These are phyloP conservation scores for Erynnis tages DNA, from an alignment of 2,888 invertebrate species.

Conservation along the genomic window DNA sequence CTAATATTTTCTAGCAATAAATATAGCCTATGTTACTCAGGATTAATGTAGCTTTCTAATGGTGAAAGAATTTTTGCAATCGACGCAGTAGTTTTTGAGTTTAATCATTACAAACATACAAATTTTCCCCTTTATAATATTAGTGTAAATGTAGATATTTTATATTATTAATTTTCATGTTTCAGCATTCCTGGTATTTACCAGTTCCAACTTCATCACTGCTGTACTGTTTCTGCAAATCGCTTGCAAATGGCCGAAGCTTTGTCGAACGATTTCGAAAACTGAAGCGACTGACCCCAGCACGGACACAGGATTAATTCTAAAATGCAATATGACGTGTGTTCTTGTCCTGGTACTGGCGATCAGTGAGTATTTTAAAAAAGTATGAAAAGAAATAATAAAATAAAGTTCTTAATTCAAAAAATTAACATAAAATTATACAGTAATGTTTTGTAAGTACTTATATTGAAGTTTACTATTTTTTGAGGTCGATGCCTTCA, in stretches of 20 bases:
- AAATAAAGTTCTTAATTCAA: neutral
- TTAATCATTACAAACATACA: too few species aligned
- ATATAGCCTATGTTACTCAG: too few species aligned
- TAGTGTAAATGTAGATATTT: too few species aligned
- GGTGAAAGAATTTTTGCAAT: too few species aligned
- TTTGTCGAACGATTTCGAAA: conserved; percentile 46
- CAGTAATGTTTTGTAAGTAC: too few species aligned
- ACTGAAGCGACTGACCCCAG: conserved; percentile 51
- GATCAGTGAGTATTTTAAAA: conserved; percentile 38
- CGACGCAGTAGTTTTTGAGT: too few species aligned
- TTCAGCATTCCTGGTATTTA: conserved; percentile 51
- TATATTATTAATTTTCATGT: neutral
- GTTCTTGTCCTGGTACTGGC: conserved; percentile 46
- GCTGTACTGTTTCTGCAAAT: conserved; percentile 49
- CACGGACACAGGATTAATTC: conserved; percentile 41
- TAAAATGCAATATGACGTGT: conserved; percentile 48
- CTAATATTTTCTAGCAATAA: too few species aligned
- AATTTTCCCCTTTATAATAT: too few species aligned
- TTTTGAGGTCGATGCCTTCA: too few species aligned
- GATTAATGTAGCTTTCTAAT: too few species aligned
- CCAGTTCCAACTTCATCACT: conserved; percentile 42
- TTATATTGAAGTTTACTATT: too few species aligned
- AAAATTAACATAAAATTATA: too few species aligned
- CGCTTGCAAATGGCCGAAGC: conserved; percentile 54
- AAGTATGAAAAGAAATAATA: neutral